phyloP scores from a whole-genome alignment of 2,797 vertebrate species.

The Notamacropus eugenii region DNA sequence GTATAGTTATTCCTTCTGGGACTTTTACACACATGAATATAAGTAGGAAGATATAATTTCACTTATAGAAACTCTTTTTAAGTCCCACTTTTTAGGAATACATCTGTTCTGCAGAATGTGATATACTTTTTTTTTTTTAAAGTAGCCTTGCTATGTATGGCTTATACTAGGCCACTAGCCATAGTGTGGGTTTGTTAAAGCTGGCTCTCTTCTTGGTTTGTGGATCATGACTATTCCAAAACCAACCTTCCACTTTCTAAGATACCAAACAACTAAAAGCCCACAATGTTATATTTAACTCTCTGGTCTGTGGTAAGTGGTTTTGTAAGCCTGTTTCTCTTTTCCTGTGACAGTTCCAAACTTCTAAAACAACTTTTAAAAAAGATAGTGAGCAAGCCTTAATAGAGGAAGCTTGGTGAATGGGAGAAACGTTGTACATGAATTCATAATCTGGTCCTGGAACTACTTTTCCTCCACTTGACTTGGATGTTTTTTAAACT shows the following conservation, averaged over 20 bases:
- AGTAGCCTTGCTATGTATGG: not conserved
- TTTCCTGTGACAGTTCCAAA: not conserved
- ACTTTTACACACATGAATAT: slow-evolving; percentile 1
- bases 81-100: not conserved
- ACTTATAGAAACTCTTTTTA: slow-evolving; percentile 44
- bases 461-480: not conserved
- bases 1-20: not conserved
- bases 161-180: not conserved
- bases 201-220: not conserved
- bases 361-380: slow-evolving; percentile 5
- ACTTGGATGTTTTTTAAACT: not conserved
- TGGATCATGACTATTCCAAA: not conserved
- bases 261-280: not conserved
- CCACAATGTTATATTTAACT: not conserved
- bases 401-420: not conserved
- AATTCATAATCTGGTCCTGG: not conserved
- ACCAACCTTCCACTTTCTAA: slow-evolving; percentile 25
- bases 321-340: not conserved
- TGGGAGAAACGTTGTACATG: not conserved
- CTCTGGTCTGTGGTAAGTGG: not conserved
- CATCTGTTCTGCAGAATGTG: not conserved
- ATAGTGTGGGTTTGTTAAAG: not conserved
- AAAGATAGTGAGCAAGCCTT: not conserved
- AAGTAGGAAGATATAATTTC: slow-evolving; percentile 37
- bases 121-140: not conserved